Evolutionary conservation across 2,888 invertebrate species (phyloP).

Genomic region (Synanthedon vespiformis): DNA sequence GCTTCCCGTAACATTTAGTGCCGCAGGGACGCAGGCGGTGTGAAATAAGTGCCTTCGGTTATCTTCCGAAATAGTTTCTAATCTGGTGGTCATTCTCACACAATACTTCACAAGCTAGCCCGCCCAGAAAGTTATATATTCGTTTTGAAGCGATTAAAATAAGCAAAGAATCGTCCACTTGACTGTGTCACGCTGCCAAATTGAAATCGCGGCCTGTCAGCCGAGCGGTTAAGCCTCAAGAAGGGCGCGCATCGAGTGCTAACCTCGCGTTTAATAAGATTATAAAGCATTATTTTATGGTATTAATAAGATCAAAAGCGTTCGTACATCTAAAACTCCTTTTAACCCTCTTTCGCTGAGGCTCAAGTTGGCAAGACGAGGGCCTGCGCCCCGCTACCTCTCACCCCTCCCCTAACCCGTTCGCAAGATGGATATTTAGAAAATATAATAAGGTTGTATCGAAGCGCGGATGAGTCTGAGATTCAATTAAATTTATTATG

Average conservation of each 20-base stretch:
- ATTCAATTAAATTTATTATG: conserved; percentile 71
- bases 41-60: no score
- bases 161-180: conserved; percentile 8
- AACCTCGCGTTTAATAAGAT: conserved; percentile 82
- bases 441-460: conserved; percentile 57
- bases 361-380: conserved; percentile 66
- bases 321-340: conserved; percentile 72
- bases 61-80: no score
- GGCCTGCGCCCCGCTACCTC: conserved; percentile 39
- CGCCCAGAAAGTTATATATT: no score
- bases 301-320: conserved; percentile 82
- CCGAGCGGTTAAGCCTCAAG: conserved; percentile 35
- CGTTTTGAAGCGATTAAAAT: no score
- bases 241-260: conserved; percentile 65
- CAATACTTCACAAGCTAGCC: no score
- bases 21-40: no score
- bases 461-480: conserved; percentile 59
- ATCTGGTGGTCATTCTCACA: no score
- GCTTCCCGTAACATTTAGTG: no score
- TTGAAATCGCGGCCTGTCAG: conserved; percentile 44
- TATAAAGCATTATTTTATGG: conserved; percentile 81
- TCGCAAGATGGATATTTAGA: conserved; percentile 57
- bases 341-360: conserved; percentile 65
- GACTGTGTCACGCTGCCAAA: conserved; percentile 36
- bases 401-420: conserved; percentile 39